Evolutionary conservation across 1,140 invertebrate genomes (phyloP).

Genomic region (Philotrypesis tridentata): DNA sequence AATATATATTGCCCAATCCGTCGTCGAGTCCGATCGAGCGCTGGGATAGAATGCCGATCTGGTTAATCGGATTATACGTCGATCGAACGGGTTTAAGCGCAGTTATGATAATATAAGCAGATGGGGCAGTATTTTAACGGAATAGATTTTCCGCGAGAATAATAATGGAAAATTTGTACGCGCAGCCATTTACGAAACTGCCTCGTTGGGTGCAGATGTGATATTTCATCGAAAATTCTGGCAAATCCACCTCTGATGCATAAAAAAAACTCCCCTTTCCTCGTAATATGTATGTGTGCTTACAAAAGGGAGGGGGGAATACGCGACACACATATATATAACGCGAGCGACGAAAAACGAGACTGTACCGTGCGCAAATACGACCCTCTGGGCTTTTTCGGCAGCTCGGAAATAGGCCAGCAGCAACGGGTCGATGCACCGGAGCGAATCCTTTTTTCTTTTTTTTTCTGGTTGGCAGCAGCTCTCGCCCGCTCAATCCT

Average conservation of each 20-base stretch:
- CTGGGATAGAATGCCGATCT: not conserved
- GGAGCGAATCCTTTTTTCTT: conserved; percentile 11
- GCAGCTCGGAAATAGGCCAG: conserved; percentile 18
- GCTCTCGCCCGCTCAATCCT: conserved; percentile 23
- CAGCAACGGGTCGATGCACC: conserved; percentile 14
- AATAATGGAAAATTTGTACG: too few species aligned
- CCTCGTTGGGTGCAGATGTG: not conserved
- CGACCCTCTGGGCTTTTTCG: conserved; percentile 1
- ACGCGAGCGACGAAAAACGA: not conserved
- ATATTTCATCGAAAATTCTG: not conserved
- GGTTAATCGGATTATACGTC: not conserved
- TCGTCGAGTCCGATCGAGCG: not conserved
- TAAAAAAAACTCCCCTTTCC: not conserved
- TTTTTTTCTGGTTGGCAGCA: too few species aligned
- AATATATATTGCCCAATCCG: not conserved
- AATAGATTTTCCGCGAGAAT: too few species aligned
- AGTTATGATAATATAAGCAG: too few species aligned
- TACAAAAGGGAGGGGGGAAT: not conserved
- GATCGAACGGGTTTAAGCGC: not conserved
- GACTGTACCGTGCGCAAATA: not conserved
- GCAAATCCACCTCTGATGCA: not conserved
- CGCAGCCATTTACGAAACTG: too few species aligned
- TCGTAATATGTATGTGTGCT: too few species aligned
- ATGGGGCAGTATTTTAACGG: too few species aligned
- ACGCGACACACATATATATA: not conserved